Base-by-base conservation (phyloP, 1,140 invertebrate genomes). In the Neotoxoptera formosana region DNA sequence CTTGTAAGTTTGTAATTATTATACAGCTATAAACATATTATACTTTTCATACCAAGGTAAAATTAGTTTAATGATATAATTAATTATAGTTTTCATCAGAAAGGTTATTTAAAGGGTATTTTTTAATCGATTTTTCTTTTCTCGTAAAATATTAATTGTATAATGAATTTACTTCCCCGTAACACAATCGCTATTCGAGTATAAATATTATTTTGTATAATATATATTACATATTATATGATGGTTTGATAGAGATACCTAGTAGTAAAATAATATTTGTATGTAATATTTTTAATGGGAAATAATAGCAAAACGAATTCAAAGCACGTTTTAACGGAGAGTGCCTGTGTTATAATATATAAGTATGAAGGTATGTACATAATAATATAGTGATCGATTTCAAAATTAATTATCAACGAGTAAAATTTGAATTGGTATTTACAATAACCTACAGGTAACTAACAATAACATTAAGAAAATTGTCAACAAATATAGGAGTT, bases 1-100 rank as follows among this genome's bases (percentile, higher is more conserved):
- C 60, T 76, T n/a, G n/a, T 83, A 83, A 84, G 23, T 84, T 84
- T 45, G 23, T 84, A 45, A 84, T 84, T n/a, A n/a, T 76, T 76
- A 7, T 53, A 53, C 20, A 53, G 4, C 48, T 17, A 51, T 51
- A 51, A 20, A 47, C 7, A 51, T 53, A 53, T 53, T 23, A 84
- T 41, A 45, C 81, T 84, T 41, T 25, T 41, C 45, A 41, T 25
- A 84, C 83, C 83, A 84, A 84, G 36, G 36, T 84, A 84, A 84
- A 41, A 23, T 25, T 84, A 30, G 36, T 21, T 83, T 23, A 25
- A 36, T 34, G 7, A 41, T 83, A 83, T 83, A 36, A 41, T 67
- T 83, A 83, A 83, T 36, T 83, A 83, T 23, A 83, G 81, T 60
- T 11, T 25, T 60, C 30, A 67, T 67, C 25, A 67, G 9, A 67